phyloP scores from a whole-genome alignment of 2,797 vertebrate genomes.

The Pangasius mekongensis region DNA sequence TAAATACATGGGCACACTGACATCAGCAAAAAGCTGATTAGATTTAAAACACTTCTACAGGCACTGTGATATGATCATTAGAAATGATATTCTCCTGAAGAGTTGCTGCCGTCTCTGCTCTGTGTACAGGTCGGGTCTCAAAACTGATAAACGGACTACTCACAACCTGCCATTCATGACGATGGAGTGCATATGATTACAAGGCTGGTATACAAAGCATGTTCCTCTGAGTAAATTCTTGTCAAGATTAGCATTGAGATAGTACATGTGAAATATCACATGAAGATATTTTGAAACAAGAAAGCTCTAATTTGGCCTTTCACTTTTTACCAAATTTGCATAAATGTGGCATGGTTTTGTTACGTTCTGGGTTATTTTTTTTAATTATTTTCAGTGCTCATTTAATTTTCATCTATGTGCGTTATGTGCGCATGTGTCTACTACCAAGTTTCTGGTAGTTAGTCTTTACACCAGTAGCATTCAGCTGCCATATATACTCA shows the following conservation, averaged over 20 bases:
- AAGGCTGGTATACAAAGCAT: neutral
- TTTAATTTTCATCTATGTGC: neutral
- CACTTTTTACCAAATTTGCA: neutral
- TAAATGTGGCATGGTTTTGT: neutral
- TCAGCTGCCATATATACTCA: neutral
- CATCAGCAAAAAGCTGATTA: conserved; percentile 39
- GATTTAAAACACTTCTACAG: neutral
- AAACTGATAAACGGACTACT: neutral
- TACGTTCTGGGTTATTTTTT: neutral
- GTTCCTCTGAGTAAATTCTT: neutral
- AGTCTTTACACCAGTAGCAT: neutral
- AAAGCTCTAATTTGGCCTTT: neutral
- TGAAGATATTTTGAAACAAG: neutral
- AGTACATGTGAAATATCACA: neutral
- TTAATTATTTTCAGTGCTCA: neutral
- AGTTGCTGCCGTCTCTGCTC: neutral
- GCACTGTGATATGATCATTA: neutral
- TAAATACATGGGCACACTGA: conserved; percentile 54
- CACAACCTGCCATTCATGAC: neutral
- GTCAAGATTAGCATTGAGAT: too few species aligned
- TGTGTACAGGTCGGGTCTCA: neutral
- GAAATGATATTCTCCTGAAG: neutral
- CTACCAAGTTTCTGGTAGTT: neutral
- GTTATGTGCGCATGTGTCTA: neutral
- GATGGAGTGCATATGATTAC: neutral